Evolutionary conservation across 2,888 invertebrate species (phyloP).

Genomic region (Drosophila affinis): DNA sequence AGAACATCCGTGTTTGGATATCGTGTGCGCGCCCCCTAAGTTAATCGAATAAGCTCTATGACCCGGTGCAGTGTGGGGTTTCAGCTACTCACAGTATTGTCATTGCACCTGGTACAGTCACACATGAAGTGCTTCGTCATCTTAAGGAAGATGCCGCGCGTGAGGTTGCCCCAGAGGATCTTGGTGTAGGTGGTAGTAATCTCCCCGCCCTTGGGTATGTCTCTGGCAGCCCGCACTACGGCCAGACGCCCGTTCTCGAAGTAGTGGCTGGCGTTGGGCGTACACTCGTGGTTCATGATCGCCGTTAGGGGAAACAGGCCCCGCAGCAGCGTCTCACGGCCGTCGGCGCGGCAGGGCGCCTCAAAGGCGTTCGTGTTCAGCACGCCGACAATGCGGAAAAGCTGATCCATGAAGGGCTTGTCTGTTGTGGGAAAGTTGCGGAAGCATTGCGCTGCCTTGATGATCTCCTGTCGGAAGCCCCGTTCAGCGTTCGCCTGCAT

Average conservation of each 20-base stretch:
- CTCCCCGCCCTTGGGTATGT: slow-evolving; percentile 88
- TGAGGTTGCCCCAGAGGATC: slow-evolving; percentile 88
- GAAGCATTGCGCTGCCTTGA: slow-evolving; percentile 81
- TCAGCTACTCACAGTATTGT: slow-evolving; percentile 87
- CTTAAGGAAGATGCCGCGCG: slow-evolving; percentile 87
- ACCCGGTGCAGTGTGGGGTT: not conserved
- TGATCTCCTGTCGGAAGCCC: slow-evolving; percentile 81
- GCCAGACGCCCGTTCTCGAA: slow-evolving; percentile 87
- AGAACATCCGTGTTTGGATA: too few species aligned
- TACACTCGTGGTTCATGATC: slow-evolving; percentile 90
- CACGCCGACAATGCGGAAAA: slow-evolving; percentile 82
- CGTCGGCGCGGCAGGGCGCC: slow-evolving; percentile 77
- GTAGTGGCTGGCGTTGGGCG: slow-evolving; percentile 89
- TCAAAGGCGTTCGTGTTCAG: slow-evolving; percentile 84
- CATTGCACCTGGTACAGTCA: slow-evolving; percentile 87
- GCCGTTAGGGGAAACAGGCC: slow-evolving; percentile 88
- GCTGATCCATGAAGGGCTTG: slow-evolving; percentile 76
- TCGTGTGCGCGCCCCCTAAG: slow-evolving; percentile 5
- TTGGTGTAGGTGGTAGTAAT: slow-evolving; percentile 90
- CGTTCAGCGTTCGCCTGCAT: slow-evolving; percentile 83
- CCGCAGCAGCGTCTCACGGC: slow-evolving; percentile 84
- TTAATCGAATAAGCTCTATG: not conserved
- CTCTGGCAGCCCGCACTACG: slow-evolving; percentile 86
- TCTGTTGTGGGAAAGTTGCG: slow-evolving; percentile 82
- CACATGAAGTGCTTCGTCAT: slow-evolving; percentile 89